Percentiles rank a stretch among this genome's conserved stretches.
Conservation (phyloP, 1,140 invertebrate genomes). For the Leptinotarsa defecta region DNA sequence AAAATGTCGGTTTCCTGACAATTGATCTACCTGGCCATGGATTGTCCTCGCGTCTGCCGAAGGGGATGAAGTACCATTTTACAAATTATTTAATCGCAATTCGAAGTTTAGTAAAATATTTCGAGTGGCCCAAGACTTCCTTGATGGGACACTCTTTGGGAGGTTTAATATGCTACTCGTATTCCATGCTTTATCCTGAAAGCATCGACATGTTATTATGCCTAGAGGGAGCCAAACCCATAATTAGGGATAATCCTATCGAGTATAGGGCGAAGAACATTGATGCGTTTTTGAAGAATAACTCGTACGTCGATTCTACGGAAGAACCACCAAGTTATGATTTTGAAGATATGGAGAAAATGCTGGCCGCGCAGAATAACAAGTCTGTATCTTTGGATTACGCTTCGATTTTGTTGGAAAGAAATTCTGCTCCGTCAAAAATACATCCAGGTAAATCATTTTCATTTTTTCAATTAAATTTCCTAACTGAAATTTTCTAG, state of each 20-base stretch:
- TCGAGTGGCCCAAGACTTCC: slow-evolving; percentile 72
- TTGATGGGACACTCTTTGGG: slow-evolving; percentile 70
- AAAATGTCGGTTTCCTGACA: slow-evolving; percentile 65
- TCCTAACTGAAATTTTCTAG: no score
- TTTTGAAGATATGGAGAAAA: slow-evolving; percentile 60
- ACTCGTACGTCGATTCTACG: slow-evolving; percentile 52
- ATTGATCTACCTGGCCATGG: slow-evolving; percentile 79
- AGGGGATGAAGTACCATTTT: slow-evolving; percentile 65
- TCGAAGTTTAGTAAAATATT: slow-evolving; percentile 64
- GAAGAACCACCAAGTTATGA: slow-evolving; percentile 65
- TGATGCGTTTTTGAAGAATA: slow-evolving; percentile 59
- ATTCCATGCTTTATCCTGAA: slow-evolving; percentile 63
- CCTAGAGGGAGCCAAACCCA: slow-evolving; percentile 63
- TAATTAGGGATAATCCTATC: slow-evolving; percentile 38
- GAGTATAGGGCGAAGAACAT: slow-evolving; percentile 52
- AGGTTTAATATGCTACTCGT: slow-evolving; percentile 63
- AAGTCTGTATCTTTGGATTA: slow-evolving; percentile 41
- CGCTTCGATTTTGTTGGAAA: slow-evolving; percentile 59
- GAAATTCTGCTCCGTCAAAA: slow-evolving; percentile 61
- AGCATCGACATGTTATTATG: slow-evolving; percentile 66
- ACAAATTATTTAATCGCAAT: slow-evolving; percentile 63
- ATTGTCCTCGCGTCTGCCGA: slow-evolving; percentile 67
- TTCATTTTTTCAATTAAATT: no score
- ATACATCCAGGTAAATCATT: slow-evolving; percentile 57
- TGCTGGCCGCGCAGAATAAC: slow-evolving; percentile 36